Conservation (phyloP, 2,113 vertebrate species). For the Morphnarchus princeps region DNA sequence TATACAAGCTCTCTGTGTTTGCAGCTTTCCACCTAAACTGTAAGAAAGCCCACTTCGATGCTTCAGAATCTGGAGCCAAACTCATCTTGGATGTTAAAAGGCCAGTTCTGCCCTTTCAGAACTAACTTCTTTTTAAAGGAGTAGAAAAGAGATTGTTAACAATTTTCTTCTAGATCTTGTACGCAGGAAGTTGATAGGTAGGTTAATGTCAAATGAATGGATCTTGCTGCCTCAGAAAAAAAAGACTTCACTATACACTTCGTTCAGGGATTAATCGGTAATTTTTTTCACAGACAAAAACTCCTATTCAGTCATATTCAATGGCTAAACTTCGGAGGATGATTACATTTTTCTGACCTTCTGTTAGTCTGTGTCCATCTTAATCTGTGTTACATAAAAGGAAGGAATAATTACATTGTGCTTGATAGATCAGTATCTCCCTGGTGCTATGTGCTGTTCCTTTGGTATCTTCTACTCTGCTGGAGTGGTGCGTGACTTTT, state of each 20-base stretch:
- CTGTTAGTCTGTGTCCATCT: neutral
- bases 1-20: neutral
- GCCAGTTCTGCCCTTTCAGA: neutral
- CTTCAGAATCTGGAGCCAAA: neutral
- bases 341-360: neutral
- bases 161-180: neutral
- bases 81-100: neutral
- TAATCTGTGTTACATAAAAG: neutral
- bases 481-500: neutral
- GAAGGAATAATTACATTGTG: neutral
- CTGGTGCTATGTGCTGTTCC: neutral
- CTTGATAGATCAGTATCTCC: neutral
- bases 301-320: neutral
- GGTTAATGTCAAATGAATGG: neutral
- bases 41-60: neutral
- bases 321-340: neutral
- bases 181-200: neutral
- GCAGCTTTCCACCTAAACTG: neutral
- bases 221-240: neutral
- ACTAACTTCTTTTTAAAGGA: neutral
- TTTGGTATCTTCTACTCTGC: neutral
- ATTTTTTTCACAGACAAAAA: neutral
- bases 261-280: neutral
- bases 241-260: neutral
- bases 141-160: neutral